Evolutionary conservation across 1,140 invertebrate species (phyloP), one percentile per base, ranked within the genome.

Genomic region (Aphaenogaster floridana): DNA sequence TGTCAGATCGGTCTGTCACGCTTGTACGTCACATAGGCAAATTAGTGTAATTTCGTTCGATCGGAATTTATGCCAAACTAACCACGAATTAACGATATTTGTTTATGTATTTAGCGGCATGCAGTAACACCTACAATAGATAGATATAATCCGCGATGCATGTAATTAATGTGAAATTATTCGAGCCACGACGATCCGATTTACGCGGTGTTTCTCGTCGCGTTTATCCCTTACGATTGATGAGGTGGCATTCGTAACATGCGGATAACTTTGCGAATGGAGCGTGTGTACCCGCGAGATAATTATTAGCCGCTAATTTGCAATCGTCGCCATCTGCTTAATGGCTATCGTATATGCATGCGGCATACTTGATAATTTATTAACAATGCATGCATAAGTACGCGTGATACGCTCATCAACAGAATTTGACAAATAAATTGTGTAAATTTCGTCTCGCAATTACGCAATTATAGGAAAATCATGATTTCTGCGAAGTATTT

Each of bases 121-220:
- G 28, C 36, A 15, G 64, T 15, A 54, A 39, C n/a, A 50, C 15
- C 28, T 61, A 76, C 42, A 28, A 74, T 50, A 61, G 66, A 83
- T 83, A 48, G 39, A 13, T 48, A 42, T 50, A 84, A 57, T 77
- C 21, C 45, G 61, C 77, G 21, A 64, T 66, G 57, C 34, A 45
- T 72, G 69, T 91, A 81, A 91, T 91, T 86, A 90, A 91, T 63
- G 88, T 42, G 81, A 77, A 90, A 91, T 91, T 91, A 91, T 91
- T 86, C 79, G 7, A 50, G 59, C 57, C 42, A 34, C 9, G 50
- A 54, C 39, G 28, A 54, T 76, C 57, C 66, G 42, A 69, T 69
- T 69, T 69, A n/a, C 36, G 54, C 57, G 8, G 52, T 72, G 63
- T 86, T 63, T 69, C 50, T 69, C 74, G 57, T 90, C 34, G 87